Evolutionary conservation across 2,113 vertebrate species (phyloP).

Genomic region (Cygnus buccinator): DNA sequence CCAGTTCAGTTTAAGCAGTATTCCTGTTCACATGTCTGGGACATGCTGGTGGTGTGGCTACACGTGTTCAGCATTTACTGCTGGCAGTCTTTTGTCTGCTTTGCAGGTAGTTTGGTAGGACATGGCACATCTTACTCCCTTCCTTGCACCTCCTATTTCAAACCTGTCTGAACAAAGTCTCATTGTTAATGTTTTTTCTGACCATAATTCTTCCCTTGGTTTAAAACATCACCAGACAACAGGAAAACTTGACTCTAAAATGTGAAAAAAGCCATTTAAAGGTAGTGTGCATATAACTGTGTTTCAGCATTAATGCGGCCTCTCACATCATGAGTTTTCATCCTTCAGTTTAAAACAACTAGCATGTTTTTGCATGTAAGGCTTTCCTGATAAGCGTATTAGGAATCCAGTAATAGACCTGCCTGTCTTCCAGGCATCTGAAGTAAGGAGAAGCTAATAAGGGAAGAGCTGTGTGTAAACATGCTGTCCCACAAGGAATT

Average conservation of each 20-base stretch:
- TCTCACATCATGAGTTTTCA: not conserved
- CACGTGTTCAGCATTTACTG: not conserved
- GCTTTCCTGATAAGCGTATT: not conserved
- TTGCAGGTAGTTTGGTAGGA: not conserved
- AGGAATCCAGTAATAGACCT: not conserved
- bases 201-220: not conserved
- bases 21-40: not conserved
- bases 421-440: not conserved
- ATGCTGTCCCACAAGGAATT: not conserved
- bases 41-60: rapidly evolving
- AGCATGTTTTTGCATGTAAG: not conserved
- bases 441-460: not conserved
- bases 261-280: not conserved
- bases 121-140: not conserved
- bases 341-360: not conserved
- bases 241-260: not conserved
- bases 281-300: not conserved
- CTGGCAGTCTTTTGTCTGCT: not conserved
- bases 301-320: not conserved
- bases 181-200: not conserved
- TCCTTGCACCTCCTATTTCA: not conserved
- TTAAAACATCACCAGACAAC: not conserved
- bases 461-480: not conserved
- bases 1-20: not conserved
- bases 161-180: not conserved